Conservation (phyloP, 2,113 vertebrate genomes). For the Chloroceryle aenea region DNA sequence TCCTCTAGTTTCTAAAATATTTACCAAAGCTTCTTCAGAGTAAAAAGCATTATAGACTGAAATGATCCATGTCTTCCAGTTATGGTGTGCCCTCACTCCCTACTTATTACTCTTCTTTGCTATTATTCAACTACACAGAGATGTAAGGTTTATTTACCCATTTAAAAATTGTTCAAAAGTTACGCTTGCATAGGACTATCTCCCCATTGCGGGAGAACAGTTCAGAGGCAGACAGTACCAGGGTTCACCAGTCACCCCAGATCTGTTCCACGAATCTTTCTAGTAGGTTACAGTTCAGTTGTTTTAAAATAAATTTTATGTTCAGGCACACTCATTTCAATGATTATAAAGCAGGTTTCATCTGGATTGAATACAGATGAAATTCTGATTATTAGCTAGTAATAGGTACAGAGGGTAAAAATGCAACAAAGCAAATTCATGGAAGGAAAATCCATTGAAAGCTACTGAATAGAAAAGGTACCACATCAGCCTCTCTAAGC, state of each 20-base stretch:
- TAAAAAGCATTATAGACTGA: background rate
- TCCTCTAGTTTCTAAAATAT: background rate
- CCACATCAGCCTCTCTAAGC: background rate
- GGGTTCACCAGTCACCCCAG: background rate
- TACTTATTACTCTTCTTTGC: background rate
- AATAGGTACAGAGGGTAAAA: background rate
- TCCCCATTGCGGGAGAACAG: background rate
- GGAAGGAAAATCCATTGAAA: background rate
- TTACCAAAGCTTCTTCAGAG: background rate
- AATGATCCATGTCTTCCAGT: background rate
- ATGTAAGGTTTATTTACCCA: background rate
- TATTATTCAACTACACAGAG: background rate
- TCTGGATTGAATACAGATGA: background rate
- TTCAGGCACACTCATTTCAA: background rate
- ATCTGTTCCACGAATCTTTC: background rate
- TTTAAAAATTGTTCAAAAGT: background rate
- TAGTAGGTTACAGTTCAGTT: rapidly evolving
- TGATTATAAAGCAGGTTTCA: background rate
- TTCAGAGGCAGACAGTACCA: background rate
- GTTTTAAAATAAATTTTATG: background rate
- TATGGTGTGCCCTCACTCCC: rapidly evolving
- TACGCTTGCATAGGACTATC: background rate
- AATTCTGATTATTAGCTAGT: background rate
- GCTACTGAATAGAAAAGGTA: background rate
- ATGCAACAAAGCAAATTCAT: background rate